These are phyloP conservation scores for Scaptomyza caliginosa DNA, from an alignment of 2,888 invertebrate species.

Conservation along the genomic window DNA sequence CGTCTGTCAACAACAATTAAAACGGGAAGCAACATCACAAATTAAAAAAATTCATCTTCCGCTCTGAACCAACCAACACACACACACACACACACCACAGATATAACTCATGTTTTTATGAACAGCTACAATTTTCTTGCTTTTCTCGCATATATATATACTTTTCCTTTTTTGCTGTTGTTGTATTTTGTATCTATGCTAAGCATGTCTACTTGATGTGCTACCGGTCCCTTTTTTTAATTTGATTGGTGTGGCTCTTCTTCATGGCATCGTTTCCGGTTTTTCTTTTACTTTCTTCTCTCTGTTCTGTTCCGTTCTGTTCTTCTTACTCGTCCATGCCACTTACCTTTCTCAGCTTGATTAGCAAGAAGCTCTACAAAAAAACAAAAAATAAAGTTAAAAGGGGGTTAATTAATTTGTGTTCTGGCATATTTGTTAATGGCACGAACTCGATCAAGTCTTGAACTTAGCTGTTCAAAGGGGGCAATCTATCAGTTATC, in stretches of 20 bases:
- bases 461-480: not conserved
- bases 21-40: slow-evolving; percentile 74
- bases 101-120: slow-evolving; percentile 50
- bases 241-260: slow-evolving; percentile 67
- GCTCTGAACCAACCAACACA: slow-evolving; percentile 41
- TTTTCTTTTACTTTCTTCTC: slow-evolving; percentile 18
- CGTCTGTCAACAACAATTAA: slow-evolving; percentile 75
- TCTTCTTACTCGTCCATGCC: not conserved
- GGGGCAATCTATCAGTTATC: too few relatives aligned
- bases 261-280: slow-evolving; percentile 55
- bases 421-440: slow-evolving; percentile 64
- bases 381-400: slow-evolving; percentile 1
- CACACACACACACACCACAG: not conserved
- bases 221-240: slow-evolving; percentile 62
- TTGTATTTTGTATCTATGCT: slow-evolving; percentile 51
- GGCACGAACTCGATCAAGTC: slow-evolving; percentile 18
- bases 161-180: slow-evolving; percentile 12
- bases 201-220: slow-evolving; percentile 59
- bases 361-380: slow-evolving; percentile 32
- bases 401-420: slow-evolving; percentile 64
- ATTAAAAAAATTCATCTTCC: slow-evolving; percentile 79
- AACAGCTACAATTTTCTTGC: slow-evolving; percentile 39
- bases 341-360: slow-evolving; percentile 62
- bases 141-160: slow-evolving; percentile 13
- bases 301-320: not conserved